Base-by-base conservation (phyloP, 2,888 invertebrate genomes). In the Brachyptera putata region DNA sequence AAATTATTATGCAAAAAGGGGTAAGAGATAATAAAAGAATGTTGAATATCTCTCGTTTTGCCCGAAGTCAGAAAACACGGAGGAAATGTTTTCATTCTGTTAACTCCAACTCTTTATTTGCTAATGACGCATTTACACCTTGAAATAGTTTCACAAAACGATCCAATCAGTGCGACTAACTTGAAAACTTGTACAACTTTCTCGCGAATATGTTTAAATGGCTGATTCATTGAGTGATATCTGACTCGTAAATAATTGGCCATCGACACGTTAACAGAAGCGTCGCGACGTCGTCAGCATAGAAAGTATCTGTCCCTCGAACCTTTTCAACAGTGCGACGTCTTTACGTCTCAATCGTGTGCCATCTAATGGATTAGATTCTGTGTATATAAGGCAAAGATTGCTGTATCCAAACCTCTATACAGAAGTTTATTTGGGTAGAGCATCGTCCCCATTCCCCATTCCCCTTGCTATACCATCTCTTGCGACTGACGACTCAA, bases 311-410 rank as follows among this genome's bases (percentile, higher is more conserved):
- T n/a, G n/a, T n/a, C n/a, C n/a, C n/a, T n/a, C n/a, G 30, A 30
- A 5, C 7, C 30, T 30, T 30, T 21, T 24, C 21, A 21, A 46
- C 24, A 24, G 21, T 2, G 21, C 22, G 22, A 5, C 46, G 46
- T 46, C 46, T 46, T 25, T 16, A 13, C 5, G n/a, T 16, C 25
- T 25, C 53, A n/a, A 34, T 53, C 14, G 14, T 53, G 21, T 18
- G 36, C 53, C 34, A 53, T 53, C 53, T 53, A 53, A 53, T 53
- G 53, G 53, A 53, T 53, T 53, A 53, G 34, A 53, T 53, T 53
- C 34, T 53, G 36, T 50, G 25, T n/a, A n/a, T n/a, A n/a, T 50
- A 26, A 41, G 41, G 41, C 41, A 41, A 16, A 41, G 41, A 41
- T 41, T 41, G 41, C 49, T 26, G 49, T 26, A 50, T 50, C 49